Conservation (phyloP, 1,140 invertebrate species). For the Anadara kagoshimensis region DNA sequence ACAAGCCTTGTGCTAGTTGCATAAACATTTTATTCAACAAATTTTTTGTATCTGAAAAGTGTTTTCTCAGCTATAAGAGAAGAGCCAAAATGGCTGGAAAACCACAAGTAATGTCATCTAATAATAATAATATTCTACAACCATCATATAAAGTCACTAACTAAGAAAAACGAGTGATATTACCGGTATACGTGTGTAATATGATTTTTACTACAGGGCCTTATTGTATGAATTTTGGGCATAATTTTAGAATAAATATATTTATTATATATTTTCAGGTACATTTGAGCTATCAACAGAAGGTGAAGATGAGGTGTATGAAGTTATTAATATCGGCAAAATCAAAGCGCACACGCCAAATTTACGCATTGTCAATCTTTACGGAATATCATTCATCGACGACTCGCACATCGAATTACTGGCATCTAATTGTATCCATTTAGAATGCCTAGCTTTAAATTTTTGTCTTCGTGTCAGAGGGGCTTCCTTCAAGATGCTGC, state of each 20-base stretch:
- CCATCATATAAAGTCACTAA: too few relatives aligned
- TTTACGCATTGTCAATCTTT: conserved; percentile 72
- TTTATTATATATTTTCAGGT: conserved; percentile 77
- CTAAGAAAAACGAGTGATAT: too few relatives aligned
- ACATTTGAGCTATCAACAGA: conserved; percentile 98
- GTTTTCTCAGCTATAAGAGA: too few relatives aligned
- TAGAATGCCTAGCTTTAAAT: conserved; percentile 97
- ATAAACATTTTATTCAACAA: too few relatives aligned
- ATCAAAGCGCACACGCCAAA: conserved; percentile 90
- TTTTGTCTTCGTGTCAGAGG: conserved; percentile 98
- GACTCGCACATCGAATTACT: conserved; percentile 99
- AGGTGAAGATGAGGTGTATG: conserved; percentile 99
- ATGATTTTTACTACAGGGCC: too few relatives aligned
- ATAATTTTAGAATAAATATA: neutral
- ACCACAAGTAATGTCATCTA: too few relatives aligned
- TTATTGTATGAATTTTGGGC: neutral
- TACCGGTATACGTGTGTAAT: too few relatives aligned
- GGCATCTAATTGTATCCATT: conserved; percentile 82
- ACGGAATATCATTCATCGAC: conserved; percentile 98
- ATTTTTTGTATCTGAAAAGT: too few relatives aligned
- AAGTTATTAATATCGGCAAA: conserved; percentile 94
- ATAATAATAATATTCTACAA: too few relatives aligned
- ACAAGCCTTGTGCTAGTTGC: too few relatives aligned
- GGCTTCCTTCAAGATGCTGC: conserved; percentile 94
- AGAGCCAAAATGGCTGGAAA: too few relatives aligned